Evolutionary conservation across 2,113 vertebrate species (phyloP).

Genomic region (Passerina amoena): DNA sequence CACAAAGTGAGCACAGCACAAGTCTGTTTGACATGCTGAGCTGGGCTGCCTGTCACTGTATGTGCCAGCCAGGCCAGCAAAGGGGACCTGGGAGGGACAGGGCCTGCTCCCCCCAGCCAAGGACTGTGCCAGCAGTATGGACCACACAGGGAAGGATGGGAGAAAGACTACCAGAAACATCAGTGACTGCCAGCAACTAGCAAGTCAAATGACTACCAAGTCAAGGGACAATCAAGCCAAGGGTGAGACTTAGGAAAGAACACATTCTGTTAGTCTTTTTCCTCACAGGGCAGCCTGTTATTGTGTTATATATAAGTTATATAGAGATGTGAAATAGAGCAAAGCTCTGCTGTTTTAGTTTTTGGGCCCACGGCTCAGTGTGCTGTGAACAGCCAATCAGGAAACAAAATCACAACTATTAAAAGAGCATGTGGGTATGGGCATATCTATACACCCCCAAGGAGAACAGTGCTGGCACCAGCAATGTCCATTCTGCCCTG

Average conservation of each 20-base stretch:
- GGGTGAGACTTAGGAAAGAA: background rate
- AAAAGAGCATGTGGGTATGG: background rate
- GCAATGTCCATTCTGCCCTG: background rate
- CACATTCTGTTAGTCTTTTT: background rate
- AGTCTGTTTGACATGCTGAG: rapidly evolving
- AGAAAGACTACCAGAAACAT: background rate
- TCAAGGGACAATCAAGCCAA: background rate
- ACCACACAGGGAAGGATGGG: background rate
- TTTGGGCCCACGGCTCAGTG: background rate
- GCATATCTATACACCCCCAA: background rate
- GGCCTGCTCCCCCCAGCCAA: rapidly evolving
- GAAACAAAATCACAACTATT: background rate
- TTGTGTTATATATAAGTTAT: background rate
- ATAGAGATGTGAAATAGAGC: background rate
- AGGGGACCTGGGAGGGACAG: rapidly evolving
- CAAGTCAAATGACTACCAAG: background rate
- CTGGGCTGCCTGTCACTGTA: rapidly evolving
- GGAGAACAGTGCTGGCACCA: background rate
- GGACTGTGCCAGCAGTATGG: background rate
- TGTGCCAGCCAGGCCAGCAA: background rate
- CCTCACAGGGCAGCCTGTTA: background rate
- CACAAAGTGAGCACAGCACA: rapidly evolving
- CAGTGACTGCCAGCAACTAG: background rate
- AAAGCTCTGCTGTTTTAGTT: background rate
- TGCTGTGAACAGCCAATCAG: background rate